These are phyloP conservation scores for Scaptomyza reducta DNA, from an alignment of 2,888 invertebrate species.

Conservation along the genomic window DNA sequence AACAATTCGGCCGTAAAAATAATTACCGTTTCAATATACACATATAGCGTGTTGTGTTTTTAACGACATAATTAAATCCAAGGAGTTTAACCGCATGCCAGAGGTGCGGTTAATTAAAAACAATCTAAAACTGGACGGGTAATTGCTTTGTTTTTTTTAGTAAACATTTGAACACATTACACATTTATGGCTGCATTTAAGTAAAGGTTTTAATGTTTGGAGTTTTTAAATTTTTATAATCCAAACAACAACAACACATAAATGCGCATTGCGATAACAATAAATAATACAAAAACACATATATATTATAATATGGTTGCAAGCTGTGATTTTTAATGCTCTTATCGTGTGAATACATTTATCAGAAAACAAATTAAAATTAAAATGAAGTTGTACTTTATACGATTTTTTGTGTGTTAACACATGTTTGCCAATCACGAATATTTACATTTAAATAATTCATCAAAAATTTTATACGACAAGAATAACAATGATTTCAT, in stretches of 20 bases:
- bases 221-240: background rate
- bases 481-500: background rate
- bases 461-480: background rate
- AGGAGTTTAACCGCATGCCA: background rate
- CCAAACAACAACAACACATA: background rate
- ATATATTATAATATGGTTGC: background rate
- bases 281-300: conserved; percentile 2
- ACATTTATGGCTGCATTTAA: background rate
- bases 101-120: conserved; percentile 5
- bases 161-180: background rate
- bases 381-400: background rate
- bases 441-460: background rate
- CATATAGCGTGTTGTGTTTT: conserved; percentile 1
- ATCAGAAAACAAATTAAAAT: background rate
- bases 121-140: background rate
- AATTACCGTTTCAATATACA: conserved; percentile 8
- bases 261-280: background rate
- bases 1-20: conserved; percentile 7
- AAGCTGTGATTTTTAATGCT: conserved; percentile 1
- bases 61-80: conserved; percentile 9
- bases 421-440: background rate
- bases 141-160: background rate
- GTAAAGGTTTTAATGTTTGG: background rate
- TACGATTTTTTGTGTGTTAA: background rate
- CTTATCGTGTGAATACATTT: conserved; percentile 6